A percentile compares a stretch with the other conserved stretches of the same genome.
phyloP scores from a whole-genome alignment of 2,888 invertebrate genomes.

The Hypena proboscidalis region DNA sequence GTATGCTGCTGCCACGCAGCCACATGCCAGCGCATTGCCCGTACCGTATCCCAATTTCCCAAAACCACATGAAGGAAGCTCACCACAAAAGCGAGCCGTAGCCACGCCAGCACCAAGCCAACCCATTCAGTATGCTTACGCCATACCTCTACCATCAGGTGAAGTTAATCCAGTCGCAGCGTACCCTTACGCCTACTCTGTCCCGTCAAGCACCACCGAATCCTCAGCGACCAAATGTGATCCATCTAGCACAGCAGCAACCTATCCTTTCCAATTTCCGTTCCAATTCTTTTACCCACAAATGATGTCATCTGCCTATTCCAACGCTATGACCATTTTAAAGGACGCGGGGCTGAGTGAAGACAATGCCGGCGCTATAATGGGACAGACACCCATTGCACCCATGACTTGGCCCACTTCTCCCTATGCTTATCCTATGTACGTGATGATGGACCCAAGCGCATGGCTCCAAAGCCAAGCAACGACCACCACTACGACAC shows the following conservation, averaged over 20 bases:
- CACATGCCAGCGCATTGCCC: slow-evolving; percentile 46
- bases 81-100: slow-evolving; percentile 62
- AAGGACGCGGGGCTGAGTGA: slow-evolving; percentile 63
- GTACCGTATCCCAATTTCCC: slow-evolving; percentile 47
- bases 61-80: slow-evolving; percentile 50
- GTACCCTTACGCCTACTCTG: slow-evolving; percentile 59
- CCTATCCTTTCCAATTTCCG: slow-evolving; percentile 56
- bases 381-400: slow-evolving; percentile 51
- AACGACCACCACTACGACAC: slow-evolving; percentile 40
- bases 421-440: slow-evolving; percentile 67
- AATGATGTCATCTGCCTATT: slow-evolving; percentile 68
- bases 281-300: slow-evolving; percentile 72
- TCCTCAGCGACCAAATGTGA: slow-evolving; percentile 47
- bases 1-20: slow-evolving; percentile 49
- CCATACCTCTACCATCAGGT: slow-evolving; percentile 51
- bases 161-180: slow-evolving; percentile 37
- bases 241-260: slow-evolving; percentile 41
- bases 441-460: slow-evolving; percentile 71
- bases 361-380: slow-evolving; percentile 49
- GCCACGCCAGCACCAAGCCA: slow-evolving; percentile 55
- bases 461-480: slow-evolving; percentile 61
- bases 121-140: slow-evolving; percentile 64
- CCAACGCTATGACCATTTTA: slow-evolving; percentile 61
- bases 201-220: slow-evolving; percentile 44
- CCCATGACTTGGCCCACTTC: slow-evolving; percentile 64